A percentile compares a stretch with the other conserved stretches of the same genome.
These are phyloP conservation scores for Meteorus colon DNA, from an alignment of 2,888 invertebrate genomes.

Conservation along the genomic window DNA sequence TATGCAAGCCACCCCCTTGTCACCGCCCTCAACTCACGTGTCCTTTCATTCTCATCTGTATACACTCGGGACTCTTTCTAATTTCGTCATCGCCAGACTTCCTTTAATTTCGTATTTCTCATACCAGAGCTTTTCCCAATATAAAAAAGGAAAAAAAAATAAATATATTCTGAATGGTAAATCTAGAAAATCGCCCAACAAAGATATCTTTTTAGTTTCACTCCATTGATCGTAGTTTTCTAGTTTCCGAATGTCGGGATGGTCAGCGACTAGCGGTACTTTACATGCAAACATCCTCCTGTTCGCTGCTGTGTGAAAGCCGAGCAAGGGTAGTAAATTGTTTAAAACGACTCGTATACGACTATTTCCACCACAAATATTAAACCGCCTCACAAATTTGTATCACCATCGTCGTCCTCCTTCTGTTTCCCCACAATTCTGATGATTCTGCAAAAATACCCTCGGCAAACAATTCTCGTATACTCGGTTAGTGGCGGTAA, in stretches of 20 bases:
- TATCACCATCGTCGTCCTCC: constrained; percentile 11
- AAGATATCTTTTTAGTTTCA: constrained; percentile 38
- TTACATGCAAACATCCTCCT: constrained; percentile 57
- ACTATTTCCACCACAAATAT: constrained; percentile 12
- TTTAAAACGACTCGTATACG: constrained; percentile 36
- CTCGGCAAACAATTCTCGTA: constrained; percentile 18
- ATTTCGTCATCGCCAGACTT: constrained; percentile 51
- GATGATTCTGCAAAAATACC: constrained; percentile 41
- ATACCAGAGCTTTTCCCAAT: constrained; percentile 1
- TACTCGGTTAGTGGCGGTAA: constrained; percentile 5
- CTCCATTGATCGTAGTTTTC: constrained; percentile 40
- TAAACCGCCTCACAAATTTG: constrained; percentile 22
- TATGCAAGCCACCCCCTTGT: constrained; percentile 64
- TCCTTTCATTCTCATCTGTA: constrained; percentile 41
- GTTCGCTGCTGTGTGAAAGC: not conserved
- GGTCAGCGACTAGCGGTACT: constrained; percentile 59
- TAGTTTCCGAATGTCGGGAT: constrained; percentile 42
- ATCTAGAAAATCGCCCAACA: constrained; percentile 26
- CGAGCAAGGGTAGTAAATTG: constrained; percentile 34
- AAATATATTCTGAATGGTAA: constrained; percentile 26
- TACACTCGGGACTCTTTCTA: constrained; percentile 47
- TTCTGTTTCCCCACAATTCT: constrained; percentile 19
- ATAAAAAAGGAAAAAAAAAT: not conserved
- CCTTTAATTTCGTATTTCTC: constrained; percentile 49
- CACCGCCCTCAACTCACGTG: constrained; percentile 47